These are phyloP conservation scores for Caradrina clavipalpis DNA, from an alignment of 2,888 invertebrate species.

Conservation along the genomic window DNA sequence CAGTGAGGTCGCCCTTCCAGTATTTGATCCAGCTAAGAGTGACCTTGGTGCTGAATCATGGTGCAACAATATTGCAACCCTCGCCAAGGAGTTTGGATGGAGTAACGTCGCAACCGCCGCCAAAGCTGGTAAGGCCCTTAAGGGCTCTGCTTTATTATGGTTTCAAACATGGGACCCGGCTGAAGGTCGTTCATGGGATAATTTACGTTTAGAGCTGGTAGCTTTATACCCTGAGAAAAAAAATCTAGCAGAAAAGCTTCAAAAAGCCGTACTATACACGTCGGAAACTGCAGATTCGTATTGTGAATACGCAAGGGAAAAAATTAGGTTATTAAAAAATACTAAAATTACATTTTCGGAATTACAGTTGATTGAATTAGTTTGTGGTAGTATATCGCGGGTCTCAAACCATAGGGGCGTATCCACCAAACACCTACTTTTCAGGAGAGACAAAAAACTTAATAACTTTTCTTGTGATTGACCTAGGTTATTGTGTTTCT, in stretches of 20 bases:
- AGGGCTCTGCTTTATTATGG: not conserved
- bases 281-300: not conserved
- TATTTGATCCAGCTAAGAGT: not conserved
- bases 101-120: not conserved
- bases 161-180: not conserved
- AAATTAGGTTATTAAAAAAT: not conserved
- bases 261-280: not conserved
- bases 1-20: not conserved
- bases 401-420: too few relatives aligned
- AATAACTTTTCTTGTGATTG: too few relatives aligned
- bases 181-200: not conserved
- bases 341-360: not conserved
- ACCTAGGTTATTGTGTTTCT: too few relatives aligned
- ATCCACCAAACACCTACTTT: too few relatives aligned
- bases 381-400: slow-evolving; percentile 6
- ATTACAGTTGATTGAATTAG: not conserved
- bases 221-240: not conserved
- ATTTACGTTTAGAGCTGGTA: not conserved
- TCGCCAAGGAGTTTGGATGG: not conserved
- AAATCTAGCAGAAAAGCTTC: not conserved
- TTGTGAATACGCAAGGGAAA: not conserved
- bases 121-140: not conserved
- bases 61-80: not conserved
- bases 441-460: too few relatives aligned
- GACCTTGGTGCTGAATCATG: not conserved